A percentile compares a stretch with the other conserved stretches of the same genome.
Evolutionary conservation across 2,113 vertebrate species (phyloP).

Genomic region (Euleptes europaea): DNA sequence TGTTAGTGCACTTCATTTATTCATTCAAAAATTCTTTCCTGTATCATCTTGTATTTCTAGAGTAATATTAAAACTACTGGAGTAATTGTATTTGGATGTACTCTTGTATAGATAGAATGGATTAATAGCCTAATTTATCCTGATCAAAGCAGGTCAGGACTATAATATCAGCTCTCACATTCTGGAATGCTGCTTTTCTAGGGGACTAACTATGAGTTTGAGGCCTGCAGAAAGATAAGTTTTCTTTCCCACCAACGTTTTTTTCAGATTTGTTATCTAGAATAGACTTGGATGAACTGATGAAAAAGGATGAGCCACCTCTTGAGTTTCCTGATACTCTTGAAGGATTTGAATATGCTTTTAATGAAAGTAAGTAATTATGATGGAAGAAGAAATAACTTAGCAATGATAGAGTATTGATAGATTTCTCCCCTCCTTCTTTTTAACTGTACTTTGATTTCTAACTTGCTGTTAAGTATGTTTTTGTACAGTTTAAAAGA

Average conservation of each 20-base stretch:
- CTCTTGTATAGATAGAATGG: not conserved
- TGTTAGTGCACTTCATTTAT: too few species aligned
- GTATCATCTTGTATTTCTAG: not conserved
- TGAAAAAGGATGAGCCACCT: constrained; percentile 98
- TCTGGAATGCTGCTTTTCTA: not conserved
- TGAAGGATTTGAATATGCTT: constrained; percentile 95
- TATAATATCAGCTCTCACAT: accelerated
- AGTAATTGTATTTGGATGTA: not conserved
- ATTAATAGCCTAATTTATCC: not conserved
- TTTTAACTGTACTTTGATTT: not conserved
- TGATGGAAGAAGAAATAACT: constrained; percentile 33
- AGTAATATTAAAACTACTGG: not conserved
- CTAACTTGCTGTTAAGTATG: not conserved
- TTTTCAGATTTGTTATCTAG: constrained; percentile 91
- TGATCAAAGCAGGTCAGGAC: not conserved
- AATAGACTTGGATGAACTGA: constrained; percentile 97
- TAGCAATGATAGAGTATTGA: constrained; percentile 36
- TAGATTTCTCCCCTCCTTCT: not conserved
- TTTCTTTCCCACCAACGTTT: constrained; percentile 17
- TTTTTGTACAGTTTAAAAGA: not conserved
- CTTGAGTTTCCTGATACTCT: constrained; percentile 94
- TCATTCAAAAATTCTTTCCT: not conserved
- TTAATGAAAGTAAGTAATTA: constrained; percentile 92
- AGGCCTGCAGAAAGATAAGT: constrained; percentile 1
- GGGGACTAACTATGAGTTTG: not conserved